Conservation (phyloP, 2,113 vertebrate genomes). For the rat (Rattus norvegicus) region GRCr8 NC_086022.1:138531001-138531500, state of each 20-base stretch:
- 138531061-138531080: background rate
- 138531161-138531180: background rate
- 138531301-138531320: background rate
- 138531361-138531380: background rate
- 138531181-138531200: too few species aligned
- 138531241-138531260: background rate
- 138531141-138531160: background rate
- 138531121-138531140: background rate
- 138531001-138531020: background rate
- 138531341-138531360: background rate
- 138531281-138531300: background rate
- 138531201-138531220: fast-evolving
- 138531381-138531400: background rate
- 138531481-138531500: constrained; percentile 41
- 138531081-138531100: background rate
- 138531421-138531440: background rate
- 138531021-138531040: background rate
- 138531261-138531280: background rate
- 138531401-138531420: background rate
- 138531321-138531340: background rate
- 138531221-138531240: background rate
- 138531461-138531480: constrained; percentile 20
- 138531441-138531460: background rate
- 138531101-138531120: background rate
- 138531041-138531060: background rate